Evolutionary conservation across 1,140 invertebrate species (phyloP).

Genomic region (Drosophila nasuta): DNA sequence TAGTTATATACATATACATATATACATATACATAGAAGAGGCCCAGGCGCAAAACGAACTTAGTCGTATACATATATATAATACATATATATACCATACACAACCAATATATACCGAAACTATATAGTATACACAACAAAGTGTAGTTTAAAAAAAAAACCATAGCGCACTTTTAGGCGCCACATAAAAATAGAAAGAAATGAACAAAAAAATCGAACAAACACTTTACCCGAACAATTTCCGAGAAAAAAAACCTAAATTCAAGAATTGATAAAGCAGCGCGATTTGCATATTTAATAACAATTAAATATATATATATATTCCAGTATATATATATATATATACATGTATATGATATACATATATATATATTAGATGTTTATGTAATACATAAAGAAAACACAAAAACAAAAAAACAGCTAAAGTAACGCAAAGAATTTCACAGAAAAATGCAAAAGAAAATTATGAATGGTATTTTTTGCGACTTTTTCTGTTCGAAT

Average conservation of each 20-base stretch:
- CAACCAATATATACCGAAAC: neutral
- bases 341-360: constrained; percentile 11
- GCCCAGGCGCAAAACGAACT: too few relatives aligned
- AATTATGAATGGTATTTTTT: constrained; percentile 3
- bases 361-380: constrained; percentile 62
- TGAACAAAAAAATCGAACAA: neutral
- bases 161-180: constrained; percentile 56
- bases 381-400: constrained; percentile 70
- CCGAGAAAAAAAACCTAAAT: constrained; percentile 13
- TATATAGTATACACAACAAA: neutral
- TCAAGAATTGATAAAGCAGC: constrained; percentile 59
- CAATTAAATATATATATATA: constrained; percentile 32
- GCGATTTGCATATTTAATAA: constrained; percentile 61
- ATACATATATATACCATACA: constrained; percentile 25
- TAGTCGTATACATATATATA: constrained; percentile 28
- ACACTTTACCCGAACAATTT: constrained; percentile 8
- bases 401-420: constrained; percentile 45
- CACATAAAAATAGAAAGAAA: constrained; percentile 4
- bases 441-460: constrained; percentile 15
- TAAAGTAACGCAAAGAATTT: constrained; percentile 55
- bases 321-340: constrained; percentile 42
- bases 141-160: constrained; percentile 42
- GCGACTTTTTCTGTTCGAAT: constrained; percentile 17
- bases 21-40: constrained; percentile 22
- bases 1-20: constrained; percentile 34